A percentile compares a stretch with the other conserved stretches of the same genome.
These are phyloP conservation scores for Phylloscopus trochiloides DNA, from an alignment of 2,113 vertebrate genomes.

Conservation along the genomic window DNA sequence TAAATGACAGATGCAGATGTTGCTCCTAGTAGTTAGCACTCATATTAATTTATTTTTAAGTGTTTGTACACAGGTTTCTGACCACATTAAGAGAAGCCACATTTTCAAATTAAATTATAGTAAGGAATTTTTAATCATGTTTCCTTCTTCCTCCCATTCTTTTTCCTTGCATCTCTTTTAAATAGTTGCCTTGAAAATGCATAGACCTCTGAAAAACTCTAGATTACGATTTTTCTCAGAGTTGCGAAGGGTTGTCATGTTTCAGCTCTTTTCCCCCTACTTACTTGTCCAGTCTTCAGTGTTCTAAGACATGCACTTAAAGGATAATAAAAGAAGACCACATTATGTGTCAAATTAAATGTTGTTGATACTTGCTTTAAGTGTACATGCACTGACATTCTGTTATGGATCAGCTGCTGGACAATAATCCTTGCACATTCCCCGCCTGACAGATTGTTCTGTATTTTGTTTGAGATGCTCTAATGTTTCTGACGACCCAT, in stretches of 20 bases:
- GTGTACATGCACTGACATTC: slow-evolving; percentile 46
- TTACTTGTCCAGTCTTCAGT: slow-evolving; percentile 46
- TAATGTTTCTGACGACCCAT: slow-evolving; percentile 72
- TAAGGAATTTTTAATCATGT: background rate
- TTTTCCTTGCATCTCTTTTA: slow-evolving; percentile 1
- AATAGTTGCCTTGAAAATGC: slow-evolving; percentile 21
- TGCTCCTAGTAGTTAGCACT: background rate
- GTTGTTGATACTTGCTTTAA: slow-evolving; percentile 56
- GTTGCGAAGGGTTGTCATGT: slow-evolving; percentile 41
- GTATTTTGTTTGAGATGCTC: slow-evolving; percentile 62
- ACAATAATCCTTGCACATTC: slow-evolving; percentile 59
- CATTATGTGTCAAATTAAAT: slow-evolving; percentile 64
- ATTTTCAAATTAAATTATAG: slow-evolving; percentile 11
- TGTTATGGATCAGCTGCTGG: slow-evolving; percentile 58
- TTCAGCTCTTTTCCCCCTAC: background rate
- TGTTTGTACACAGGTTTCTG: slow-evolving; percentile 7
- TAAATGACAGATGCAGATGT: slow-evolving; percentile 41
- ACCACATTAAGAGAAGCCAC: background rate
- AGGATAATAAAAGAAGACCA: slow-evolving; percentile 62
- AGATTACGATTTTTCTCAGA: background rate
- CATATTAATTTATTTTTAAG: slow-evolving; percentile 8
- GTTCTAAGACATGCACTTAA: slow-evolving; percentile 54
- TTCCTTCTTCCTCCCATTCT: background rate
- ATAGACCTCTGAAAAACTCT: background rate
- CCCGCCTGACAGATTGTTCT: slow-evolving; percentile 63